Evolutionary conservation across 2,113 vertebrate genomes (phyloP).

Genomic region (Semnornis frantzii): DNA sequence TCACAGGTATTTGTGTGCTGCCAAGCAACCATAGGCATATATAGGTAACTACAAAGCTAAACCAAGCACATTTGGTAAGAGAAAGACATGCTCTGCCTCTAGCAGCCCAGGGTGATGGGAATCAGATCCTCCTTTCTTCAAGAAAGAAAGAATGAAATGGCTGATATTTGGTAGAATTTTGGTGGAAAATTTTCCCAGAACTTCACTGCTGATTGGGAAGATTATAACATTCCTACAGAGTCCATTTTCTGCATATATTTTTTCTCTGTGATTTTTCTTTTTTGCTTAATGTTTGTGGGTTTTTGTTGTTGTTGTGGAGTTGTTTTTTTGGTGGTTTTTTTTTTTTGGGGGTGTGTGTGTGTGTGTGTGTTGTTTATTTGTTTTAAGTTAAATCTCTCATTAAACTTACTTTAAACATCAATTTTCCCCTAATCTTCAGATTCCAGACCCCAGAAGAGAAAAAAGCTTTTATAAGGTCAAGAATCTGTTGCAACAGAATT

Average conservation of each 20-base stretch:
- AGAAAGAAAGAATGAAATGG: not conserved
- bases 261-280: not conserved
- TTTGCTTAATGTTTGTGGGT: no score
- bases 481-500: not conserved
- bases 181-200: not conserved
- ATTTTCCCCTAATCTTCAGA: not conserved
- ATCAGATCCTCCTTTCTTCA: not conserved
- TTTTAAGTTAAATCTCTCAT: not conserved
- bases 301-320: no score
- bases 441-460: not conserved
- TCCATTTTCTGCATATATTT: not conserved
- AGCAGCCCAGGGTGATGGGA: not conserved
- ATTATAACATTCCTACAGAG: not conserved
- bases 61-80: not conserved
- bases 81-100: not conserved
- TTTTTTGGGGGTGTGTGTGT: no score
- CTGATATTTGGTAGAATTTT: not conserved
- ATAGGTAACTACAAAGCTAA: not conserved
- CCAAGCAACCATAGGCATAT: not conserved
- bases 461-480: conserved; percentile 45
- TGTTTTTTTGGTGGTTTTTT: no score
- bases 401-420: conserved; percentile 13
- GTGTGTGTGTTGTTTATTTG: no score
- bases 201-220: not conserved
- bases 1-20: not conserved